Evolutionary conservation across 2,888 invertebrate genomes (phyloP).

Genomic region (Ennomos erosarius): DNA sequence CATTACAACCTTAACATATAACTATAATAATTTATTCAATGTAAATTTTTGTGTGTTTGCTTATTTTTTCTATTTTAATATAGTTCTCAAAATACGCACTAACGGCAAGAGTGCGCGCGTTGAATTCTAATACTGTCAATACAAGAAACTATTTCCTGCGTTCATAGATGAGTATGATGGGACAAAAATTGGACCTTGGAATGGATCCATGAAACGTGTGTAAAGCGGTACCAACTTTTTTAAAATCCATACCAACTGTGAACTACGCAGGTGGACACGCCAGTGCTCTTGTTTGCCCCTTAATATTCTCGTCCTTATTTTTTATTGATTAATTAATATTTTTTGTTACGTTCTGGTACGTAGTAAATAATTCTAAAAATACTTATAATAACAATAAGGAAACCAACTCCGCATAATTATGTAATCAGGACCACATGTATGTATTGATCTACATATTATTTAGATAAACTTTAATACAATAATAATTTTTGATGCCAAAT

Average conservation of each 20-base stretch:
- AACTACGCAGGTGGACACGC: too few relatives aligned
- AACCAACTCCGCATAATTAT: constrained; percentile 32
- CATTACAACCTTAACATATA: too few relatives aligned
- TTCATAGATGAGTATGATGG: not conserved
- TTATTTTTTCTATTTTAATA: too few relatives aligned
- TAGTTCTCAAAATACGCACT: too few relatives aligned
- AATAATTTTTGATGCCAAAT: constrained; percentile 9
- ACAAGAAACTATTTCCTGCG: constrained; percentile 5
- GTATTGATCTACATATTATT: constrained; percentile 33
- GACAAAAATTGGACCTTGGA: too few relatives aligned
- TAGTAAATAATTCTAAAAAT: constrained; percentile 26
- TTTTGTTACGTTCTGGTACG: constrained; percentile 15
- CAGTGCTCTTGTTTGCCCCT: too few relatives aligned
- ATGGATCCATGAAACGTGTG: too few relatives aligned
- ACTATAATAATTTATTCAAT: too few relatives aligned
- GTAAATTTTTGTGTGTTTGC: too few relatives aligned
- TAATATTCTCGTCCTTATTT: not conserved
- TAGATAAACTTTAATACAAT: constrained; percentile 29
- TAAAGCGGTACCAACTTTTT: too few relatives aligned
- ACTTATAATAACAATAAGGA: constrained; percentile 40
- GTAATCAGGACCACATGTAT: constrained; percentile 28
- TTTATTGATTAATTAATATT: constrained; percentile 10
- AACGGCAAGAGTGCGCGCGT: not conserved
- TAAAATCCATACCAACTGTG: too few relatives aligned
- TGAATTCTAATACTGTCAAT: constrained; percentile 11